A percentile compares a stretch with the other conserved stretches of the same genome.
These are phyloP conservation scores for Dascillus cervinus DNA, from an alignment of 2,888 invertebrate species.

Conservation along the genomic window DNA sequence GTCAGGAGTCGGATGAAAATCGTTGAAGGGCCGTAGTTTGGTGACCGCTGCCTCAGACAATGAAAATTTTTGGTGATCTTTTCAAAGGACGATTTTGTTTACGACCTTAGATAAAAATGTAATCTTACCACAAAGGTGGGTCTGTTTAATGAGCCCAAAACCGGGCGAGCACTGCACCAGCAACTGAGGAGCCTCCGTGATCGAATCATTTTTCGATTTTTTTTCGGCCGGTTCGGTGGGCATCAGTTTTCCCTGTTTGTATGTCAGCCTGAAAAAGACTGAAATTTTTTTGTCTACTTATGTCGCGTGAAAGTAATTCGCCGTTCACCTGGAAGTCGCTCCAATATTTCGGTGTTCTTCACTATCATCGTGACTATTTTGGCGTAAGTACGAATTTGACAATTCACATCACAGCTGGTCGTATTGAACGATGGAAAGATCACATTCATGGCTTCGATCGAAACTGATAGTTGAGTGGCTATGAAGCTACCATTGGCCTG, in stretches of 20 bases:
- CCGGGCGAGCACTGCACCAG: constrained; percentile 36
- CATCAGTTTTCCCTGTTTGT: constrained; percentile 12
- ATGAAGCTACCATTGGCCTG: constrained; percentile 27
- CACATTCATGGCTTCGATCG: constrained; percentile 26
- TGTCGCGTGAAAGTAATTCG: background rate
- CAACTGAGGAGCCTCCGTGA: constrained; percentile 28
- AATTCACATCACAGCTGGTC: constrained; percentile 32
- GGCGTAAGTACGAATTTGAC: constrained; percentile 34
- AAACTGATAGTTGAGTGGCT: constrained; percentile 29
- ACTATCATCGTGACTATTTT: constrained; percentile 32
- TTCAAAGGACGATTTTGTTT: no score
- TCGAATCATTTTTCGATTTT: constrained; percentile 13
- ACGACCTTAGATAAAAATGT: no score
- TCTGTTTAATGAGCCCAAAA: constrained; percentile 33
- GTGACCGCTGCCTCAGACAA: no score
- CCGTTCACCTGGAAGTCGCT: constrained; percentile 35
- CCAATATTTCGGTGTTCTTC: constrained; percentile 33
- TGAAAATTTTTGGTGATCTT: no score
- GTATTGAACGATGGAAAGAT: constrained; percentile 28
- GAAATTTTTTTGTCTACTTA: constrained; percentile 14
- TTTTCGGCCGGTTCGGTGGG: constrained; percentile 7
- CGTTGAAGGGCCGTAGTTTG: no score
- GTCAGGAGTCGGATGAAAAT: no score
- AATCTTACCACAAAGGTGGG: constrained; percentile 38
- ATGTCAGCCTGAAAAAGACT: constrained; percentile 21